Conservation (phyloP, 1,140 invertebrate genomes). For the Octopus bimaculoides region DNA sequence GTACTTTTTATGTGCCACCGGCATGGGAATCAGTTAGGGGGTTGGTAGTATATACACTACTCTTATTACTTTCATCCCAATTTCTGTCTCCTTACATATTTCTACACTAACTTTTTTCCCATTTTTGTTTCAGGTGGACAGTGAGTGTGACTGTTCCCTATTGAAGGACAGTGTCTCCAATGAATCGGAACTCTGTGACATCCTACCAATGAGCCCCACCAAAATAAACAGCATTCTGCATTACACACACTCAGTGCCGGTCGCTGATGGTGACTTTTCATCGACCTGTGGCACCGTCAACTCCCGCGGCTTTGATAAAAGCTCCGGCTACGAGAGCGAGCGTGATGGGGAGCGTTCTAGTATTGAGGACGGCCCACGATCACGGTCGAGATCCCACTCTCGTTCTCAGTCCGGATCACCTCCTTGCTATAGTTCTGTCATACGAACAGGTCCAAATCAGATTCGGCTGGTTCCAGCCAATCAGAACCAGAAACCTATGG, state of each 20-base stretch:
- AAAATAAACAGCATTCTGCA: constrained; percentile 13
- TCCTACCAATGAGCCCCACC: constrained; percentile 10
- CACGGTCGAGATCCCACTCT: constrained; percentile 34
- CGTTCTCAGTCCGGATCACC: constrained; percentile 42
- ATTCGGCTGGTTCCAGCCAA: constrained; percentile 49
- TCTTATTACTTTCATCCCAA: neutral
- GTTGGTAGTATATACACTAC: too few relatives aligned
- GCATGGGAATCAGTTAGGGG: too few relatives aligned
- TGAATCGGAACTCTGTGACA: constrained; percentile 2
- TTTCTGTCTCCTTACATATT: neutral
- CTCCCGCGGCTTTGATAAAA: constrained; percentile 45
- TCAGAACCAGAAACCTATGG: constrained; percentile 26
- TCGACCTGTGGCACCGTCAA: constrained; percentile 42
- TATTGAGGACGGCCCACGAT: constrained; percentile 39
- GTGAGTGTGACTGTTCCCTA: constrained; percentile 1
- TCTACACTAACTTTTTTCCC: neutral
- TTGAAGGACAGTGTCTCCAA: constrained; percentile 8
- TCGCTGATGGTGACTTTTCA: constrained; percentile 23
- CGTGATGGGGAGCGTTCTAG: constrained; percentile 47
- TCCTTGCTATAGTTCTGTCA: constrained; percentile 48
- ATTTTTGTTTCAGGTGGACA: neutral
- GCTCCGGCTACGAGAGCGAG: constrained; percentile 52
- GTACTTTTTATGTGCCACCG: too few relatives aligned
- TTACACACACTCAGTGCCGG: constrained; percentile 8
- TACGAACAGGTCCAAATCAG: constrained; percentile 49